Evolutionary conservation across 1,140 invertebrate genomes (phyloP).

Genomic region (Dendroctonus ponderosae): DNA sequence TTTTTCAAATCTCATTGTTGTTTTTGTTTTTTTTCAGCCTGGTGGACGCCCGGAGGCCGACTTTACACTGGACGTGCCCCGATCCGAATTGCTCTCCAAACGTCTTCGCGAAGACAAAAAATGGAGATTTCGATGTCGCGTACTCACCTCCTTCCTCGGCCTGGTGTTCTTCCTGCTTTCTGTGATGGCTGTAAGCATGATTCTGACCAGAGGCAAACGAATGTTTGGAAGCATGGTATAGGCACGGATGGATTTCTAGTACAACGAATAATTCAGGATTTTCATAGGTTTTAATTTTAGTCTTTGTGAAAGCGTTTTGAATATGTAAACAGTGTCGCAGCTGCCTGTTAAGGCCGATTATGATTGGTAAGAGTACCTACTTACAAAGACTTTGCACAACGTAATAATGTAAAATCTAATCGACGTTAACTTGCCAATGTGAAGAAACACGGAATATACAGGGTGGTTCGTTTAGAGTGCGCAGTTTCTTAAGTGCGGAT

Average conservation of each 20-base stretch:
- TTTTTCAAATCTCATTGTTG: neutral
- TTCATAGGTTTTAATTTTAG: too few species aligned
- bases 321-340: too few species aligned
- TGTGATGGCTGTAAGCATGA: conserved; percentile 64
- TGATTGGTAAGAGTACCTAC: too few species aligned
- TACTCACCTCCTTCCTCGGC: conserved; percentile 61
- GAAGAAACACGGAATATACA: too few species aligned
- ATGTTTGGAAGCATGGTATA: conserved; percentile 66
- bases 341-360: too few species aligned
- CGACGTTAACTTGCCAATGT: too few species aligned
- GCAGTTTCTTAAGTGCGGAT: too few species aligned
- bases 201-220: conserved; percentile 63
- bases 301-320: too few species aligned
- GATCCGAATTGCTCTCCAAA: conserved; percentile 61
- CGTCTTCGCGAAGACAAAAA: conserved; percentile 63
- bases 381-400: too few species aligned
- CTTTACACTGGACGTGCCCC: conserved; percentile 64
- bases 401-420: too few species aligned
- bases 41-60: conserved; percentile 58
- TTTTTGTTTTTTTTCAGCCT: conserved; percentile 49
- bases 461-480: too few species aligned
- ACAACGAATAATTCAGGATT: neutral
- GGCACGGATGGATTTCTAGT: neutral
- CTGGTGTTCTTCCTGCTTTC: conserved; percentile 66
- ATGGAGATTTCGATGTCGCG: conserved; percentile 62